Conservation (phyloP, 1,140 invertebrate species). For the Cydia fagiglandana region DNA sequence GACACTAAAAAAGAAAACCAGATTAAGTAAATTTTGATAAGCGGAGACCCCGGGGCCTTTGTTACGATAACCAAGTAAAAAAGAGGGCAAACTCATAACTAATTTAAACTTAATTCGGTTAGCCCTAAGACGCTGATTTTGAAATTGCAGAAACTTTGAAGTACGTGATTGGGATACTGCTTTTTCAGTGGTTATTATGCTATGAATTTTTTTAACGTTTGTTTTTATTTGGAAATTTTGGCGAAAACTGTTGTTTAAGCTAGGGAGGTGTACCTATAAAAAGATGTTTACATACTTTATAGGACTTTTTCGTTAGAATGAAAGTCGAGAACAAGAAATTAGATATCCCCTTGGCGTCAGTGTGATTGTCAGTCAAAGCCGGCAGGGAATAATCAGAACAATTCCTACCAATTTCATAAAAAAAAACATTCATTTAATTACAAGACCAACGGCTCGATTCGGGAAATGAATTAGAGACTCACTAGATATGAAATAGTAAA, state of each 20-base stretch:
- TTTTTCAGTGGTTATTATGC: not conserved
- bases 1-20: conserved; percentile 24
- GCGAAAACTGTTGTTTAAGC: not conserved
- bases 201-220: conserved; percentile 5
- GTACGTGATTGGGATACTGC: conserved; percentile 15
- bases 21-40: conserved; percentile 31
- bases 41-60: not conserved
- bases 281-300: not conserved
- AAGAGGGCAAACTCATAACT: conserved; percentile 29
- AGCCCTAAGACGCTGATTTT: conserved; percentile 17
- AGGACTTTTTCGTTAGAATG: not conserved
- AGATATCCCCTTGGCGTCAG: too few species aligned
- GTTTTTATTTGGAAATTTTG: not conserved
- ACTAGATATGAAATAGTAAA: too few species aligned
- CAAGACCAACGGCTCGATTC: too few species aligned
- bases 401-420: too few species aligned
- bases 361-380: too few species aligned
- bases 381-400: too few species aligned
- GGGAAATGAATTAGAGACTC: too few species aligned
- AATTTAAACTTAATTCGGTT: conserved; percentile 31
- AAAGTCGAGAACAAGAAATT: too few species aligned
- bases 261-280: not conserved
- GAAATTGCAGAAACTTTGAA: conserved; percentile 12
- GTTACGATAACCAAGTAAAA: conserved; percentile 25
- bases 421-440: too few species aligned